Percentiles rank a stretch among this genome's conserved stretches.
These are phyloP conservation scores for Pogonomyrmex barbatus DNA, from an alignment of 1,140 invertebrate genomes.

Conservation along the genomic window DNA sequence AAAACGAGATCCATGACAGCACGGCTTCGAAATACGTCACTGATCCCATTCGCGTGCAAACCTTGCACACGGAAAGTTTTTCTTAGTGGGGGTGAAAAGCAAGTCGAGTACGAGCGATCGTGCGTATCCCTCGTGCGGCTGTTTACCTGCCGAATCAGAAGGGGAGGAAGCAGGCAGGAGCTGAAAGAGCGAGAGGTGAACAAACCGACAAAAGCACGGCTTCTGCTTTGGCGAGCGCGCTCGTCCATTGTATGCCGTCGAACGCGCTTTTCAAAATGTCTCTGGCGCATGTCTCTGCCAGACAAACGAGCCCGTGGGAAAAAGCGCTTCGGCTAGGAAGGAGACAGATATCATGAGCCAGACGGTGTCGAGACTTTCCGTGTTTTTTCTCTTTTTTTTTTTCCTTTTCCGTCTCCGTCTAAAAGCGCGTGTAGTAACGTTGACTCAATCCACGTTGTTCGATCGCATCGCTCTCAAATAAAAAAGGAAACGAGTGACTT, in stretches of 20 bases:
- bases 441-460: background rate
- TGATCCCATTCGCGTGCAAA: constrained; percentile 11
- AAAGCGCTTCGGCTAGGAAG: constrained; percentile 35
- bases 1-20: background rate
- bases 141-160: constrained; percentile 54
- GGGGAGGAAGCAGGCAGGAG: constrained; percentile 35
- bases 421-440: constrained; percentile 26
- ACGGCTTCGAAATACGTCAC: constrained; percentile 4
- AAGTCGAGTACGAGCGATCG: constrained; percentile 64
- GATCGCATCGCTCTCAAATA: background rate
- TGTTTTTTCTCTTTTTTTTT: background rate
- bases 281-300: constrained; percentile 54
- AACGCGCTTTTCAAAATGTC: constrained; percentile 68
- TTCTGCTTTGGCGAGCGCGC: constrained; percentile 50
- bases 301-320: constrained; percentile 66
- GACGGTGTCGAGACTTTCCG: constrained; percentile 34
- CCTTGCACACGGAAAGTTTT: constrained; percentile 50
- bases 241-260: constrained; percentile 53
- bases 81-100: constrained; percentile 64
- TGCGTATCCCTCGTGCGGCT: constrained; percentile 42
- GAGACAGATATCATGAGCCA: constrained; percentile 54
- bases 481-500: background rate
- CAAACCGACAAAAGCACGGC: constrained; percentile 62
- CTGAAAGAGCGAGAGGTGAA: constrained; percentile 47
- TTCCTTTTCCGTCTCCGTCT: background rate